Evolutionary conservation across 2,797 vertebrate species (phyloP), one percentile per base, ranked within the genome.

Genomic region (Gymnopithys bicolor): DNA sequence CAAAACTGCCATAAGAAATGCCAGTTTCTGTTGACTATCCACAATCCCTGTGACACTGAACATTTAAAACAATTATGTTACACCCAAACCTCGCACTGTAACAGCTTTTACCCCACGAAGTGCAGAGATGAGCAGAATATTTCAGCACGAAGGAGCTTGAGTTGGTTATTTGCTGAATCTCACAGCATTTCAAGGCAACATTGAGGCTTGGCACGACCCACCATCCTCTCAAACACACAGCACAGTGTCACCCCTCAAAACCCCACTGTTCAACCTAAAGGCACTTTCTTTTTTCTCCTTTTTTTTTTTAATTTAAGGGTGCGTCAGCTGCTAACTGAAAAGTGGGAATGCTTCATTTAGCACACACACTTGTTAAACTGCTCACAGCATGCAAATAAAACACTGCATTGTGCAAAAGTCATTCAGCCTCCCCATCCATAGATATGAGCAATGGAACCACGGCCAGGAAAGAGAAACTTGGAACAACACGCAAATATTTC

Each of bases 371-470:
- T 84, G 91, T 76, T 92, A 76, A 95, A 95, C 85, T 56, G 87
- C 91, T 96, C 96, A 91, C 95, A 94, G 96, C 94, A 91, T 90
- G 94, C 94, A 96, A 95, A 96, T 95, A 93, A 96, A 96, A 96
- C 9, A 32, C 56, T 0, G 32, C 91, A 82, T 93, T 91, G 95
- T 96, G 90, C 94, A 94, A 82, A 95, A 97, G 95, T 86, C 94
- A 86, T 88, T 93, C 74, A 67, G 80, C 0, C 83, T 95, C 92
- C 87, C 59, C 83, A 51, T 86, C 94, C 83, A 5, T 35, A 67
- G 92, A 94, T 92, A 85, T 27, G 69, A 95, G 92, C 87, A 74
- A 63, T 19, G 89, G 85, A 97, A 94, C 32, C 0, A 5, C 0
- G 2, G 75, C 94, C 94, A 95, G 92, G 92, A 96, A 96, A 82